Evolutionary conservation across 2,888 invertebrate genomes (phyloP).

Genomic region (Leptura quadrifasciata): DNA sequence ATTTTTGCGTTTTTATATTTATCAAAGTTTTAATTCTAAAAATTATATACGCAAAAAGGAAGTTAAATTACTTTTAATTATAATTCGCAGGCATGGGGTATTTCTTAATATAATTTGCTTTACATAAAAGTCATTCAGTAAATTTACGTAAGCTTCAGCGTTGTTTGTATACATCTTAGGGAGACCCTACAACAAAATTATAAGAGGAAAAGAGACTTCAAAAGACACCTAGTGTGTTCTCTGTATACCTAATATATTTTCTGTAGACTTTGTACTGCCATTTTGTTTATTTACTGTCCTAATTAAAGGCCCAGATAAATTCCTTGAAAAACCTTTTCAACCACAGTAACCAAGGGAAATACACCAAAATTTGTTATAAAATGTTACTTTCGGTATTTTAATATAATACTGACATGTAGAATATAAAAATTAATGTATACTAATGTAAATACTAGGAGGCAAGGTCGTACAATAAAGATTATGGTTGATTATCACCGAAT

Average conservation of each 20-base stretch:
- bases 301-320: slow-evolving; percentile 16
- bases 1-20: not conserved
- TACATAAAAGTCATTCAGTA: slow-evolving; percentile 40
- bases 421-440: no score
- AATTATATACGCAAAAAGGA: slow-evolving; percentile 19
- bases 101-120: slow-evolving; percentile 27
- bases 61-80: slow-evolving; percentile 33
- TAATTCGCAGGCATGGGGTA: slow-evolving; percentile 17
- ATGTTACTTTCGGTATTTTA: no score
- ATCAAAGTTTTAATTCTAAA: slow-evolving; percentile 4
- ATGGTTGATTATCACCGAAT: no score
- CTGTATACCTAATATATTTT: slow-evolving; percentile 4
- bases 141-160: slow-evolving; percentile 37
- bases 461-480: no score
- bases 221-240: slow-evolving; percentile 25
- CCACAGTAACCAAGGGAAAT: not conserved
- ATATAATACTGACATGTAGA: no score
- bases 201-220: slow-evolving; percentile 31
- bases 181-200: slow-evolving; percentile 25
- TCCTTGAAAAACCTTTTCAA: not conserved
- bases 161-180: slow-evolving; percentile 36
- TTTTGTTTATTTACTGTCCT: slow-evolving; percentile 21
- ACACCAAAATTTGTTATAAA: not conserved
- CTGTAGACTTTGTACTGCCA: not conserved
- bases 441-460: no score